These are phyloP conservation scores for Oryzias dopingdopingensis DNA, from an alignment of 2,797 vertebrate species.

Conservation along the genomic window DNA sequence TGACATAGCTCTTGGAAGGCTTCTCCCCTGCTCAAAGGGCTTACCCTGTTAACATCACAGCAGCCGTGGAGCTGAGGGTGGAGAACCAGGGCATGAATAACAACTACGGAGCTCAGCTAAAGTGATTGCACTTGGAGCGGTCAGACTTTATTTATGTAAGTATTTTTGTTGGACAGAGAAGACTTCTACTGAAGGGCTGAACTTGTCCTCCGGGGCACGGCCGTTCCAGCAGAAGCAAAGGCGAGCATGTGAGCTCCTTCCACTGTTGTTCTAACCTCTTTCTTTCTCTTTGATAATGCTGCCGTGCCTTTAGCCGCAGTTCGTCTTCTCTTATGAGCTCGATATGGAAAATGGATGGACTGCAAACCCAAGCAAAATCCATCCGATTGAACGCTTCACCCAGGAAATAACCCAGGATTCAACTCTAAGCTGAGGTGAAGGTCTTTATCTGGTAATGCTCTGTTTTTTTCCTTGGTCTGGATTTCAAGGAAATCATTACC, in stretches of 20 bases:
- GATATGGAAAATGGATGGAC: slow-evolving; percentile 9
- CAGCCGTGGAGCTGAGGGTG: slow-evolving; percentile 56
- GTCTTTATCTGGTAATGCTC: slow-evolving; percentile 55
- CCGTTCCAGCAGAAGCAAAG: slow-evolving; percentile 79
- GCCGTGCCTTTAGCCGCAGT: slow-evolving; percentile 26
- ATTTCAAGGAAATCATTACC: slow-evolving; percentile 70
- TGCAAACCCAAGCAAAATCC: slow-evolving; percentile 19
- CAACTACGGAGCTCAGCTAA: slow-evolving; percentile 78
- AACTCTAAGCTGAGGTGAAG: slow-evolving; percentile 45
- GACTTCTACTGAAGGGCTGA: slow-evolving; percentile 78
- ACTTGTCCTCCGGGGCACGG: slow-evolving; percentile 71
- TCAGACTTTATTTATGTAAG: slow-evolving; percentile 80
- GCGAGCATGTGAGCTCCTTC: slow-evolving; percentile 71
- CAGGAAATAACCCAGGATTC: slow-evolving; percentile 24
- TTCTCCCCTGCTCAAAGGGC: slow-evolving; percentile 51
- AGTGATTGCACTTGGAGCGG: slow-evolving; percentile 83
- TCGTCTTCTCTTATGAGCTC: slow-evolving; percentile 10
- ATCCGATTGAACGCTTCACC: slow-evolving; percentile 36
- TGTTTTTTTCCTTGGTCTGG: slow-evolving; percentile 40
- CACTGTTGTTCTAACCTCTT: slow-evolving; percentile 78
- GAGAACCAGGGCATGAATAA: slow-evolving; percentile 77
- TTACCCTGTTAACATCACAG: slow-evolving; percentile 77
- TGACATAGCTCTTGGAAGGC: slow-evolving; percentile 54
- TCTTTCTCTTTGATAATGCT: slow-evolving; percentile 47
- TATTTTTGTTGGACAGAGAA: slow-evolving; percentile 80